Conservation (phyloP, 2,113 vertebrate genomes). For the Oreochromis niloticus region DNA sequence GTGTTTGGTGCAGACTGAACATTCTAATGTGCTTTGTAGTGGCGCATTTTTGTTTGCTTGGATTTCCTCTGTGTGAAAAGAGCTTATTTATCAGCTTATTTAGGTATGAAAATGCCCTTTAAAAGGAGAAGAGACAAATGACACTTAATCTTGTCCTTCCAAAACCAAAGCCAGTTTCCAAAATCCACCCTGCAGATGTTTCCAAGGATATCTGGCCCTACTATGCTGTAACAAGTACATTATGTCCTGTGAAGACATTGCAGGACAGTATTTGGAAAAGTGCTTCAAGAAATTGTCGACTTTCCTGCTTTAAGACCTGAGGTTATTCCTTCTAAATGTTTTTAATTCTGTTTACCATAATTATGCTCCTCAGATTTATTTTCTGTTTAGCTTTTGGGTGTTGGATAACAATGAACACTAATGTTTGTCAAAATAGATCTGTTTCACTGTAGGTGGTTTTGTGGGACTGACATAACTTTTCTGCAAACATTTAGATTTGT, state of each 20-base stretch:
- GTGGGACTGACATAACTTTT: not conserved
- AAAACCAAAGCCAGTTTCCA: slow-evolving; percentile 33
- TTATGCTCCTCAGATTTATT: not conserved
- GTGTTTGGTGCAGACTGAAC: not conserved
- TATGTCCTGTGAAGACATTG: slow-evolving; percentile 88
- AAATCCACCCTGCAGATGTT: slow-evolving; percentile 10
- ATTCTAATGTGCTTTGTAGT: not conserved
- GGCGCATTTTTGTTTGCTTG: not conserved
- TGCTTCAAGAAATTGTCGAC: slow-evolving; percentile 96
- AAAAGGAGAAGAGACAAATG: not conserved
- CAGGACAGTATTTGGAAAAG: slow-evolving; percentile 93
- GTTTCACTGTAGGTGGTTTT: not conserved
- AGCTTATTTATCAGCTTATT: not conserved
- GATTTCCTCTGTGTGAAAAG: not conserved
- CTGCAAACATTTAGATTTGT: not conserved
- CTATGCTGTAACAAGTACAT: not conserved
- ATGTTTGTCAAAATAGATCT: not conserved
- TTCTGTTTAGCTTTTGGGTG: slow-evolving; percentile 71
- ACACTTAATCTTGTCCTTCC: not conserved
- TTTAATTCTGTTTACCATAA: not conserved
- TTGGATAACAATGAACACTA: not conserved
- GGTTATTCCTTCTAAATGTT: slow-evolving; percentile 55
- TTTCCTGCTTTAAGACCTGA: slow-evolving; percentile 93
- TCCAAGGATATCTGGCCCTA: slow-evolving; percentile 17
- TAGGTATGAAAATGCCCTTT: not conserved